Evolutionary conservation across 1,140 invertebrate species (phyloP).

Genomic region (Yoshiicerus persimilis): DNA sequence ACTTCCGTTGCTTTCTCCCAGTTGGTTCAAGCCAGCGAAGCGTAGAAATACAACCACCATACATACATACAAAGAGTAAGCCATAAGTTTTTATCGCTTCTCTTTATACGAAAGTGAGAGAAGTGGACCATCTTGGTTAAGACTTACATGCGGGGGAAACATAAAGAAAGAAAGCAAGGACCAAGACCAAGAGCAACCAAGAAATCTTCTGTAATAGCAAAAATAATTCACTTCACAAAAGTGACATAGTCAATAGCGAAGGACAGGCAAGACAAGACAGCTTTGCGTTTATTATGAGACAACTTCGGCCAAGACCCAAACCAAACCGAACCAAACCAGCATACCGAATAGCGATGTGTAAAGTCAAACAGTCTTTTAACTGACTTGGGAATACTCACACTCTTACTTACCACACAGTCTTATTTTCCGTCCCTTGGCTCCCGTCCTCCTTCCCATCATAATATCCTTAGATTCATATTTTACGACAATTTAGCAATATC

Average conservation of each 20-base stretch:
- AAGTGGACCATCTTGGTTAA: neutral
- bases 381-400: neutral
- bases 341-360: neutral
- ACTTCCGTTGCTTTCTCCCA: neutral
- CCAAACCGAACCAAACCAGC: neutral
- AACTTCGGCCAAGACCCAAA: neutral
- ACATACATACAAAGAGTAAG: neutral
- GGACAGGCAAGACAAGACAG: neutral
- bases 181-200: neutral
- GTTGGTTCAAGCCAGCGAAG: neutral
- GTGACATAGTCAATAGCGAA: neutral
- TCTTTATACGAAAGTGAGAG: neutral
- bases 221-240: neutral
- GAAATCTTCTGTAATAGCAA: neutral
- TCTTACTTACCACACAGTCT: no score
- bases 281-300: neutral
- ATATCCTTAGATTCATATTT: neutral
- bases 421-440: no score
- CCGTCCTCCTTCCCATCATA: neutral
- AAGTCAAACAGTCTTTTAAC: neutral
- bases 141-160: neutral
- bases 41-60: neutral
- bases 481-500: neutral
- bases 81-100: neutral
- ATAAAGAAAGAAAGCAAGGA: neutral